These are phyloP conservation scores for Neoaliturus tenellus DNA, from an alignment of 2,888 invertebrate species.

Conservation along the genomic window DNA sequence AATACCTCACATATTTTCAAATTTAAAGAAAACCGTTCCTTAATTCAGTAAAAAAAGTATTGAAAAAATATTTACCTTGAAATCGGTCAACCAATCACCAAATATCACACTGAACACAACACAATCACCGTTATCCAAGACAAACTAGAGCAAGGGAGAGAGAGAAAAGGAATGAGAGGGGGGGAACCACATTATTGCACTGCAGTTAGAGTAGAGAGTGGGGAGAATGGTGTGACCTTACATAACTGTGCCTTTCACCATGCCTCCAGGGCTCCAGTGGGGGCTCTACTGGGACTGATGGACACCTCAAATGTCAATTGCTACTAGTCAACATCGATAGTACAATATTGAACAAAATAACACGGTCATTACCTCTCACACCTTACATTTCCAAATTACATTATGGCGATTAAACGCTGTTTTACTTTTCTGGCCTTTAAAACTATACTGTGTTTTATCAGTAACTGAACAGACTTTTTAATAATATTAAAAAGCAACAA, in stretches of 20 bases:
- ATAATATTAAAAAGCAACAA: too few species aligned
- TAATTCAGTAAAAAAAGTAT: too few species aligned
- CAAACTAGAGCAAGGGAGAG: not conserved
- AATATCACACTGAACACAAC: not conserved
- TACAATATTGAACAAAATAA: too few species aligned
- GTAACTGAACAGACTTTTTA: too few species aligned
- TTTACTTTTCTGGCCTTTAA: too few species aligned
- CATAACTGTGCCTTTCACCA: conserved; percentile 30
- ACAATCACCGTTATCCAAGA: not conserved
- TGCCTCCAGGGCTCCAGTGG: not conserved
- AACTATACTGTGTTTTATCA: too few species aligned
- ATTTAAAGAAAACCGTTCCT: too few species aligned
- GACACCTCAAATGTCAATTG: not conserved
- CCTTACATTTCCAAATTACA: too few species aligned
- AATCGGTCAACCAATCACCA: not conserved
- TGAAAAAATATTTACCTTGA: not conserved
- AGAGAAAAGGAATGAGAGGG: not conserved
- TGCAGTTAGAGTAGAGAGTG: not conserved
- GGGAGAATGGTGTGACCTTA: not conserved
- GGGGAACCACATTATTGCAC: not conserved
- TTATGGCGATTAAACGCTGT: too few species aligned
- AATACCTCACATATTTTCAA: too few species aligned
- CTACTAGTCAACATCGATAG: too few species aligned
- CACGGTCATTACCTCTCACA: too few species aligned
- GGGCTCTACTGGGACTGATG: not conserved